Evolutionary conservation across 1,140 invertebrate genomes (phyloP), one percentile per base, ranked within the genome.

Genomic region (Drosophila sturtevanti): DNA sequence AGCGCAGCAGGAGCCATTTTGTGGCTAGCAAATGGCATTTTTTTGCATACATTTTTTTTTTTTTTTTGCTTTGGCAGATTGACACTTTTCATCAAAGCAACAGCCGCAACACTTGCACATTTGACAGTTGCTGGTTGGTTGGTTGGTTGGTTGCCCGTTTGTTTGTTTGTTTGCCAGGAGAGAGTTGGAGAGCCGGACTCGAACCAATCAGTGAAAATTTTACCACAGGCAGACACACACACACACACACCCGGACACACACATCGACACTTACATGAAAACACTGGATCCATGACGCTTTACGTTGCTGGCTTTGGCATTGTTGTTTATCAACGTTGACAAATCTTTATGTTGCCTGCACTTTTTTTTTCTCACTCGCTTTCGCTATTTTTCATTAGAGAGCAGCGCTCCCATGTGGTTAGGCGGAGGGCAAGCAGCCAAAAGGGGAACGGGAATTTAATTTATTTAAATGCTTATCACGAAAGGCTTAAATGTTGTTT

Each of bases 401-500:
- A 14, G n/a, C n/a, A 86, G 70, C 64, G 58, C 44, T 71, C 48
- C 76, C 67, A 74, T 82, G 79, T 63, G 80, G 84, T 87, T 89
- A 70, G 70, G 22, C 9, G 34, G 16, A 6, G 34, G 34, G 14
- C 41, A 4, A 34, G 4, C 48, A 9, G 9, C 21, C 9, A 24
- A 52, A 48, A 63, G 59, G 24, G 51, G 52, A 58, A 64, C 55
- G 77, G 68, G 72, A 71, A 69, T 87, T 87, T 87, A 87, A 87
- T 87, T 87, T 87, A 87, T 87, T 87, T 87, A 87, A 87, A 87
- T 87, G 84, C 84, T 87, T 87, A 87, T 87, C 84, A 84, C 84
- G 84, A 87, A 86, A 89, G 84, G 84, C 84, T 87, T 87, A 87
- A 87, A 84, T 84, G 84, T 89, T 89, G 73, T 84, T 89, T 80